phyloP scores from a whole-genome alignment of 2,113 vertebrate species.

The Hypocryptadius cinnamomeus region DNA sequence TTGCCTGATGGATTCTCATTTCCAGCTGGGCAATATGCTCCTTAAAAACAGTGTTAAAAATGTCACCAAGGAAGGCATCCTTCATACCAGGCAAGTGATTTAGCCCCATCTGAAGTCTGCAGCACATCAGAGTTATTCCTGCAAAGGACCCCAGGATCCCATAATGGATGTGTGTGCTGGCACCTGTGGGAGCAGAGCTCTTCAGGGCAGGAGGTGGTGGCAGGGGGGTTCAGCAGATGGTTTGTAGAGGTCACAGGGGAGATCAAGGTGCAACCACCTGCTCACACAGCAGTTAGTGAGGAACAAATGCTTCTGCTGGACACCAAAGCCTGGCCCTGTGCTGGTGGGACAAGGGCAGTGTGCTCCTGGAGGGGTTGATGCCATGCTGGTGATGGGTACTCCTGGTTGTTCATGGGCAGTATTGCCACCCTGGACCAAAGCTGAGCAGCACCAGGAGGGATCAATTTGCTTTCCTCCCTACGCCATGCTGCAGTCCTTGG shows the following conservation, averaged over 20 bases:
- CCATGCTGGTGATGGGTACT: neutral
- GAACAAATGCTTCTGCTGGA: neutral
- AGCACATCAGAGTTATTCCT: neutral
- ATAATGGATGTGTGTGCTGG: neutral
- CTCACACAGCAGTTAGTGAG: neutral
- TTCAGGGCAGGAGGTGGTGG: neutral
- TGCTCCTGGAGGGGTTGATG: neutral
- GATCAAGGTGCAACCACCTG: neutral
- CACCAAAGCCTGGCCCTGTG: neutral
- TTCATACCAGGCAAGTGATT: slow-evolving; percentile 20
- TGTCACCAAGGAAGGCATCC: slow-evolving; percentile 50
- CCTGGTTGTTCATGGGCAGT: neutral
- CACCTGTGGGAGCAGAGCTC: neutral
- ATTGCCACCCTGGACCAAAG: neutral
- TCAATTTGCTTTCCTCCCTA: neutral
- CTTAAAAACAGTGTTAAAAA: slow-evolving; percentile 53
- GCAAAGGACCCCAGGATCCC: neutral
- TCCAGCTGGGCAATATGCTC: slow-evolving; percentile 56
- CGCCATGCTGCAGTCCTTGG: neutral
- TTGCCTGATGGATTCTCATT: slow-evolving; percentile 59
- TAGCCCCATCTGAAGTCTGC: neutral
- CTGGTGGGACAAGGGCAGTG: neutral
- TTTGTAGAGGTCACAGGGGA: neutral
- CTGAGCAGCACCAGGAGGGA: neutral
- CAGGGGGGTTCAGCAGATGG: neutral